phyloP scores from a whole-genome alignment of 1,140 invertebrate genomes.

The Zaprionus davidi region DNA sequence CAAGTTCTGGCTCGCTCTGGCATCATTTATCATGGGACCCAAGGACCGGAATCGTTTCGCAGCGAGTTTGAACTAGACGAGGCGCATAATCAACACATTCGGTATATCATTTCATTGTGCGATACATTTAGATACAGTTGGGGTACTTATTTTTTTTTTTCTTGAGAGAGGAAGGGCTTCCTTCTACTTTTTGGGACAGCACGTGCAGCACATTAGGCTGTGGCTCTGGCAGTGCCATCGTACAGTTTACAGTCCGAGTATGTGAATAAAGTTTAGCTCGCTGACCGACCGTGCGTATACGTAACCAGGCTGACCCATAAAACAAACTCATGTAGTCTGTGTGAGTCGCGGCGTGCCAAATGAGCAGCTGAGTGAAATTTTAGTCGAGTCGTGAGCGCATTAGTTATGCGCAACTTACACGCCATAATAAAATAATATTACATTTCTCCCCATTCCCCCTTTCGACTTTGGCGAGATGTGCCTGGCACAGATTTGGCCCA shows the following conservation, averaged over 20 bases:
- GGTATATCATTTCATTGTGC: slow-evolving; percentile 66
- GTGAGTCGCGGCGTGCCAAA: slow-evolving; percentile 43
- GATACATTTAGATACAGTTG: slow-evolving; percentile 45
- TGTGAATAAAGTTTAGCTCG: slow-evolving; percentile 47
- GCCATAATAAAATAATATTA: slow-evolving; percentile 55
- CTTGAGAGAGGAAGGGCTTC: not conserved
- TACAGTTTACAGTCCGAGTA: slow-evolving; percentile 50
- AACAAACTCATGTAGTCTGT: slow-evolving; percentile 30
- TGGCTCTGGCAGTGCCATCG: slow-evolving; percentile 28
- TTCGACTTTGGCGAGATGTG: not conserved
- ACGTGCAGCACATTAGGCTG: slow-evolving; percentile 72
- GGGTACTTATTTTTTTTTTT: slow-evolving; percentile 29
- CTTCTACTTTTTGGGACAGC: slow-evolving; percentile 36
- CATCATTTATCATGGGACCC: slow-evolving; percentile 73
- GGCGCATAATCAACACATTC: slow-evolving; percentile 72
- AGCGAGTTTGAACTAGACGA: slow-evolving; percentile 53
- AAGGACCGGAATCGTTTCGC: slow-evolving; percentile 48
- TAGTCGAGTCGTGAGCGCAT: slow-evolving; percentile 47
- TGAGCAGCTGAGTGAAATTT: slow-evolving; percentile 55
- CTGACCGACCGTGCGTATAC: slow-evolving; percentile 66
- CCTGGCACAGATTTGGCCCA: slow-evolving; percentile 34
- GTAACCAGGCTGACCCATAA: slow-evolving; percentile 55
- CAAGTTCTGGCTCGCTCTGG: slow-evolving; percentile 35
- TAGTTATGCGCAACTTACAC: slow-evolving; percentile 53
- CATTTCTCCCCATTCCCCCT: slow-evolving; percentile 18